Percentiles rank a stretch among this genome's conserved stretches.
phyloP scores from a whole-genome alignment of 2,888 invertebrate species.

The Philereme vetulata region DNA sequence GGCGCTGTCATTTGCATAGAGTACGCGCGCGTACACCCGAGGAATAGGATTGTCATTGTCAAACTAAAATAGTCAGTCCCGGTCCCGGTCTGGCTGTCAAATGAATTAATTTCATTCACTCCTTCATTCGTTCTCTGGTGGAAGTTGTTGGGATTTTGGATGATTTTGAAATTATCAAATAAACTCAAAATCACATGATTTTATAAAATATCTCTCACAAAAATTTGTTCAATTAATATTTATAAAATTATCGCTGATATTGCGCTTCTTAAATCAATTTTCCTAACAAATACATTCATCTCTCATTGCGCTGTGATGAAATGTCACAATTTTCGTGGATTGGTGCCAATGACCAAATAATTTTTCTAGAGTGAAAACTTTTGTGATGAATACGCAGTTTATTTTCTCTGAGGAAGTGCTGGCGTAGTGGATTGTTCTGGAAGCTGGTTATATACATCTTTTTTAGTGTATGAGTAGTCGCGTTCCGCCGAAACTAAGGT shows the following conservation, averaged over 20 bases:
- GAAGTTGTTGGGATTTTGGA: too few relatives aligned
- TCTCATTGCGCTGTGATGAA: conserved; percentile 63
- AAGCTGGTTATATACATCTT: conserved; percentile 28
- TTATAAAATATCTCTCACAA: too few relatives aligned
- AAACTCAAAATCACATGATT: too few relatives aligned
- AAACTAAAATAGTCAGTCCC: too few relatives aligned
- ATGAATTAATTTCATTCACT: too few relatives aligned
- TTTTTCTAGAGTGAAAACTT: conserved; percentile 60
- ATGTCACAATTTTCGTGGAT: conserved; percentile 79
- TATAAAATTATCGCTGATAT: not conserved
- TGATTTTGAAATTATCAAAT: too few relatives aligned
- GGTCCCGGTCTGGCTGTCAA: too few relatives aligned
- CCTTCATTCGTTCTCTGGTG: too few relatives aligned
- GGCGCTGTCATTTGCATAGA: too few relatives aligned
- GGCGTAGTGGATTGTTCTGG: conserved; percentile 9
- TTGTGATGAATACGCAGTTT: conserved; percentile 54
- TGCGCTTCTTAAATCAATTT: conserved; percentile 6
- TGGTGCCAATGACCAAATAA: conserved; percentile 70
- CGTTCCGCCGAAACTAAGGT: conserved; percentile 66
- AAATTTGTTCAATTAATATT: not conserved
- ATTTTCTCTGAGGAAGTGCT: conserved; percentile 7
- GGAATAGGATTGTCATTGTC: too few relatives aligned
- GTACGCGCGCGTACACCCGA: too few relatives aligned
- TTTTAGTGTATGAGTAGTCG: conserved; percentile 66
- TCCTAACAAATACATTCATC: conserved; percentile 11